A percentile compares a stretch with the other conserved stretches of the same genome.
Evolutionary conservation across 2,113 vertebrate genomes (phyloP).

Genomic region (Dasypus novemcinctus): DNA sequence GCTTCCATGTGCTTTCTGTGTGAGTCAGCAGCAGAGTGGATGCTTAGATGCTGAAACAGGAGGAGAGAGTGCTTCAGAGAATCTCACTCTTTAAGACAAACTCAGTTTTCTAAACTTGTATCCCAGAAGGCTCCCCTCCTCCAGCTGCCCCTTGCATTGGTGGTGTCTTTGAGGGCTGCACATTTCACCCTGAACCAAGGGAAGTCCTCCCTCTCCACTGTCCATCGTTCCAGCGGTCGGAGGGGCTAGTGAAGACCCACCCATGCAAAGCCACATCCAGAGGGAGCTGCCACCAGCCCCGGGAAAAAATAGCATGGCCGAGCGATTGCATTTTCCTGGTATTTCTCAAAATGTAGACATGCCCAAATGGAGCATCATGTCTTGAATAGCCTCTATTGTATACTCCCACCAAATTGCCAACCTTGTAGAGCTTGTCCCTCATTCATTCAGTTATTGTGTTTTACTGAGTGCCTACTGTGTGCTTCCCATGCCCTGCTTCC

Average conservation of each 20-base stretch:
- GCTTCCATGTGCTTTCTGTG: neutral
- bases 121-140: neutral
- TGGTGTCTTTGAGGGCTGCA: neutral
- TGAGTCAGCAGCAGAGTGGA: neutral
- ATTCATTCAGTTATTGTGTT: neutral
- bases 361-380: neutral
- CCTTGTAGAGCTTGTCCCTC: neutral
- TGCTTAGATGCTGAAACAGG: neutral
- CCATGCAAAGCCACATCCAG: accelerated
- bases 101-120: neutral
- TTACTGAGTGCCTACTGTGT: neutral
- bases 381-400: neutral
- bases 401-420: neutral
- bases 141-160: neutral
- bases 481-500: accelerated
- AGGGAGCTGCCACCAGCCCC: neutral
- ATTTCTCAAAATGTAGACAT: neutral
- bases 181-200: neutral
- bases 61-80: neutral
- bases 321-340: neutral
- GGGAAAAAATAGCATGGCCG: neutral
- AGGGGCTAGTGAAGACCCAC: neutral
- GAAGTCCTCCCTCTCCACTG: neutral
- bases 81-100: conserved; percentile 8
- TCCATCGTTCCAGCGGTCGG: neutral